Evolutionary conservation across 2,113 vertebrate genomes (phyloP).

Genomic region (Macrotis lagotis): DNA sequence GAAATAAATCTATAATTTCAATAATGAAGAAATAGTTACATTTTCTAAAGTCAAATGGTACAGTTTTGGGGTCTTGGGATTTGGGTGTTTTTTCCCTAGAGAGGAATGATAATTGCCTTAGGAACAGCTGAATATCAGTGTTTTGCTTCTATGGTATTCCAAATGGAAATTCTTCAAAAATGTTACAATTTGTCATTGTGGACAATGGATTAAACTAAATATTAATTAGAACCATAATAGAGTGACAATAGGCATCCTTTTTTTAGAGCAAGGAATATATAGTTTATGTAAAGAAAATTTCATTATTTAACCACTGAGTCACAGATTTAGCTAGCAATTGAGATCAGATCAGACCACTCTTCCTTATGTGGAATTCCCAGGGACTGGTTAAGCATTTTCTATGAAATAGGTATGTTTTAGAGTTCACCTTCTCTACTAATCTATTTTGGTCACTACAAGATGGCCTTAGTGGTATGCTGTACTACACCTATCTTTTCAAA

Average conservation of each 20-base stretch:
- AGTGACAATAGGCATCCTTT: not conserved
- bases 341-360: not conserved
- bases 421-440: conserved; percentile 8
- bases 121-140: not conserved
- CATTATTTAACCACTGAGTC: not conserved
- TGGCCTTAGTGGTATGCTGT: not conserved
- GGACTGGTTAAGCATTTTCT: not conserved
- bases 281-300: conserved; percentile 21
- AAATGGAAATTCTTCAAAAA: not conserved
- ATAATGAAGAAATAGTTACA: not conserved
- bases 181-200: conserved; percentile 1
- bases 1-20: conserved; percentile 33
- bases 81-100: not conserved
- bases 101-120: conserved; percentile 7
- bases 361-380: conserved; percentile 16
- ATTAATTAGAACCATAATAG: not conserved
- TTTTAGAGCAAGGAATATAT: not conserved
- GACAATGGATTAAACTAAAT: conserved; percentile 25
- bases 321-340: not conserved
- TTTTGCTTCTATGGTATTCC: not conserved
- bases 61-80: not conserved
- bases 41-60: not conserved
- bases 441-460: not conserved
- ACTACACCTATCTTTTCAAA: not conserved
- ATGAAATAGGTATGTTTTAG: conserved; percentile 23